A percentile compares a stretch with the other conserved stretches of the same genome.
Conservation (phyloP, 2,888 invertebrate species). For the Stictocephala bisonia region DNA sequence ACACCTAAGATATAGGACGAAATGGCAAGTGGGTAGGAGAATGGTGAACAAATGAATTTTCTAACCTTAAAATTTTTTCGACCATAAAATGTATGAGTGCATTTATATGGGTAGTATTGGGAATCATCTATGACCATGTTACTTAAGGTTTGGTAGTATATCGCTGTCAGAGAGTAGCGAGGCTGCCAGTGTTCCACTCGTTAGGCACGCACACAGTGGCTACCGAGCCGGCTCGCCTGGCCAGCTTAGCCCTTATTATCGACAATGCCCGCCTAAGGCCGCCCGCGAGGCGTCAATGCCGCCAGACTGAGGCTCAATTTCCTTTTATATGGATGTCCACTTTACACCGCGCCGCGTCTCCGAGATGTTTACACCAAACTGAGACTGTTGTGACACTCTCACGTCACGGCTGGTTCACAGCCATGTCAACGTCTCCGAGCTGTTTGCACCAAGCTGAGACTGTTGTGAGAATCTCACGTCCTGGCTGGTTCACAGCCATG, state of each 20-base stretch:
- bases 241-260: not conserved
- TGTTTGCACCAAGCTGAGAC: conserved; percentile 28
- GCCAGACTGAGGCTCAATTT: conserved; percentile 29
- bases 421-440: not conserved
- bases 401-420: conserved; percentile 12
- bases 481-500: conserved; percentile 6
- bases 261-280: conserved; percentile 7
- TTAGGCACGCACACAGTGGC: conserved; percentile 10
- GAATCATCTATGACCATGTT: no score
- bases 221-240: no score
- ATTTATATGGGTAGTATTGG: no score
- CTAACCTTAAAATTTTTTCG: no score
- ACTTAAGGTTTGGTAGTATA: no score
- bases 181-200: no score
- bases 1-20: no score
- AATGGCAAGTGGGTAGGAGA: no score
- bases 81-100: no score
- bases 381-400: conserved; percentile 17
- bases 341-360: not conserved
- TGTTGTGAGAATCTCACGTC: conserved; percentile 3
- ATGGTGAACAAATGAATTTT: no score
- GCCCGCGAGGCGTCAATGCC: conserved; percentile 32
- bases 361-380: conserved; percentile 21
- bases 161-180: no score
- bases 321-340: conserved; percentile 22